Evolutionary conservation across 1,140 invertebrate species (phyloP).

Genomic region (Calephelis virginiensis): DNA sequence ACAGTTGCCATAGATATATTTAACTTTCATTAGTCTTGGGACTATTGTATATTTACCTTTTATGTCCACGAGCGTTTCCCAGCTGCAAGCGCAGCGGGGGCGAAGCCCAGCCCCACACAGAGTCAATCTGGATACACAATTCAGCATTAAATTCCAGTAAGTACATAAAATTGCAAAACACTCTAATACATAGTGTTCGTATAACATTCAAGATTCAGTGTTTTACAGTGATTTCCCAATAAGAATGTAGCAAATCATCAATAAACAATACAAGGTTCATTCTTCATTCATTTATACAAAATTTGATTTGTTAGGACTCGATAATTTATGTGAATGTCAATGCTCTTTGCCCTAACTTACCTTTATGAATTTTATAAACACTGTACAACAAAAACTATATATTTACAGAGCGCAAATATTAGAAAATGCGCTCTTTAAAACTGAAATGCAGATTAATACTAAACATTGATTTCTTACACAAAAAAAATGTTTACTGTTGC

Average conservation of each 20-base stretch:
- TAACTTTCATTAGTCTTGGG: background rate
- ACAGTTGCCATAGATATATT: background rate
- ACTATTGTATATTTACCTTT: slow-evolving; percentile 59
- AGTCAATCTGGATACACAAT: slow-evolving; percentile 85
- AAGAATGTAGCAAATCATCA: background rate
- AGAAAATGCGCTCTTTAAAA: slow-evolving; percentile 46
- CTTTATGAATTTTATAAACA: slow-evolving; percentile 64
- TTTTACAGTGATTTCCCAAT: slow-evolving; percentile 2
- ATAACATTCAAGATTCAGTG: slow-evolving; percentile 1
- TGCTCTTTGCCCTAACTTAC: slow-evolving; percentile 52
- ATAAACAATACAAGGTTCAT: slow-evolving; percentile 24
- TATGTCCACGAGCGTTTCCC: slow-evolving; percentile 81
- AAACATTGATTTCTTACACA: slow-evolving; percentile 63
- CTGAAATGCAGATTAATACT: slow-evolving; percentile 44
- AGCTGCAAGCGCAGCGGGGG: slow-evolving; percentile 91
- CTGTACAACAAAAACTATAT: slow-evolving; percentile 52
- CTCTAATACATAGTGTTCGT: slow-evolving; percentile 21
- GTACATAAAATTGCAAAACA: slow-evolving; percentile 27
- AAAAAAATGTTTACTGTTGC: slow-evolving; percentile 67
- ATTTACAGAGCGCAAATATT: slow-evolving; percentile 43
- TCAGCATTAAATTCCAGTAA: slow-evolving; percentile 33
- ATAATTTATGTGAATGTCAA: slow-evolving; percentile 70
- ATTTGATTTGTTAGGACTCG: slow-evolving; percentile 41
- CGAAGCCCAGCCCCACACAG: slow-evolving; percentile 94
- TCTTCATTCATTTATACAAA: slow-evolving; percentile 33